Conservation (phyloP, 2,888 invertebrate genomes). For the Eilema griseolum region DNA sequence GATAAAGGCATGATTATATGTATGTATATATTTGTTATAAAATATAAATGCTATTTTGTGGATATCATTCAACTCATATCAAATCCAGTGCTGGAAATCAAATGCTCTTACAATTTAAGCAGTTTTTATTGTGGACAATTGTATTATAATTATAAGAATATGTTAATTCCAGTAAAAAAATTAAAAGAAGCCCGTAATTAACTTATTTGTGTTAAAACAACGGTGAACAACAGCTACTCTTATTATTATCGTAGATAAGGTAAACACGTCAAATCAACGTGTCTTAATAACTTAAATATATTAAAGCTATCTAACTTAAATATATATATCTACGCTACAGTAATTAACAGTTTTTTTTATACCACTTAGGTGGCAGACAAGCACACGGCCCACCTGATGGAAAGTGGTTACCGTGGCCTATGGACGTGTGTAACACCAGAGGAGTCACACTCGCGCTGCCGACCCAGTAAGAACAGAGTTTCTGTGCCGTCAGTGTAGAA, state of each 20-base stretch:
- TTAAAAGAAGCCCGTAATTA: background rate
- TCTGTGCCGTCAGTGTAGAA: too few species aligned
- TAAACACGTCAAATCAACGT: background rate
- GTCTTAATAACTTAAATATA: background rate
- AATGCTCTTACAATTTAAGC: too few species aligned
- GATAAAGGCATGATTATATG: too few species aligned
- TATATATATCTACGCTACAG: background rate
- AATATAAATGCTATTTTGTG: background rate
- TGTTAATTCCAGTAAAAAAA: background rate
- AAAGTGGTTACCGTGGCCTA: too few species aligned
- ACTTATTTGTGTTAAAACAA: background rate
- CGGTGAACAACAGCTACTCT: background rate
- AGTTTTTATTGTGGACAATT: too few species aligned
- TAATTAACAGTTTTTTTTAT: background rate
- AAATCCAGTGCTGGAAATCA: too few species aligned
- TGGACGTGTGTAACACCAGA: too few species aligned
- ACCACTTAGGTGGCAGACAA: too few species aligned
- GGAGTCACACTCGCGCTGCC: too few species aligned
- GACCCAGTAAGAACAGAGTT: too few species aligned
- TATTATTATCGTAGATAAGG: background rate
- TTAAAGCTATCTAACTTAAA: background rate
- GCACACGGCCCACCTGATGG: too few species aligned
- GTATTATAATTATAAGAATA: background rate
- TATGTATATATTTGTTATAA: background rate
- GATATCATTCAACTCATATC: too few species aligned